Evolutionary conservation across 2,888 invertebrate genomes (phyloP), one percentile per base, ranked within the genome.

Genomic region (Diploptera punctata): DNA sequence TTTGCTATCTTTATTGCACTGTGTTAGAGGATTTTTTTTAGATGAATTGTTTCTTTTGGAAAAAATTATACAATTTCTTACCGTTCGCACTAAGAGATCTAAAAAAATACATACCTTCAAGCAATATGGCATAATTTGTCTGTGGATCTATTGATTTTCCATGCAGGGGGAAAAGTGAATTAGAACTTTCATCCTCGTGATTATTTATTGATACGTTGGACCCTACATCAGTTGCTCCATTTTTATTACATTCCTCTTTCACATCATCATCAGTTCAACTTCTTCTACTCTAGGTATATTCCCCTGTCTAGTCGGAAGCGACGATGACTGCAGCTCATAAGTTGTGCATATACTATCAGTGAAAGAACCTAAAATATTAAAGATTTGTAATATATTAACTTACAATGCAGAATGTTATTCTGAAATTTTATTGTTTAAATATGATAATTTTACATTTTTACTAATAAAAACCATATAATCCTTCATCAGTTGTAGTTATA

Each of bases 341-440:
- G 88, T 82, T 13, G 88, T 88, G 77, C 88, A 88, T 72, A 88
- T 83, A 79, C 88, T 88, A 76, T 88, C 88, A 29, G 88, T 88
- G 71, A 88, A 82, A 1, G 88, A 88, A 65, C 84, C 84, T 85
- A 76, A 1, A 38, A n/a, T n/a, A n/a, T n/a, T n/a, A n/a, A n/a
- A n/a, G n/a, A n/a, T n/a, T n/a, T n/a, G n/a, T n/a, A 38, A 68
- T 29, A 52, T 52, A 38, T 9, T 24, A 52, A 52, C 24, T 52
- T 3, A 10, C 52, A 49, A n/a, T n/a, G n/a, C n/a, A n/a, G n/a
- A n/a, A n/a, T n/a, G n/a, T n/a, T 10, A 16, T 43, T 10, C 44
- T 43, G 44, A 2, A 44, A n/a, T n/a, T 16, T 2, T n/a, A 44
- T 21, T n/a, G n/a, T n/a, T n/a, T n/a, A n/a, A n/a, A n/a, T n/a